Base-by-base conservation (phyloP, 1,140 invertebrate genomes). In the Drosophila mojavensis region DNA sequence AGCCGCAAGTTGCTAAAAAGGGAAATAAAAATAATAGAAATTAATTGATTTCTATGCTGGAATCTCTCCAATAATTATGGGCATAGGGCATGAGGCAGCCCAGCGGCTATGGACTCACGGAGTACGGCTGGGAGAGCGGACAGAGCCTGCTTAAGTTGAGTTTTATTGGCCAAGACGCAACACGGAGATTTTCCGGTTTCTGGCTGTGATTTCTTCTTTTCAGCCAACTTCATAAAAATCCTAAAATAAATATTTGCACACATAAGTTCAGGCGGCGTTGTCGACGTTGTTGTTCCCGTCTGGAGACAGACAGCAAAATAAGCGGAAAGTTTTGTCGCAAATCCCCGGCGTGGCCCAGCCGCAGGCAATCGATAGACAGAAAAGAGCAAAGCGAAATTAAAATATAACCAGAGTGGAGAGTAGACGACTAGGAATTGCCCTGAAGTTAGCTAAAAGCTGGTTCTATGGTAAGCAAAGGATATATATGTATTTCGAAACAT, bases 241-340 rank as follows among this genome's bases (percentile, higher is more conserved):
- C 76, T 13, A 88, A 73, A 71, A 83, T 77, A 88, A 86, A 86
- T 86, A 86, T 86, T 89, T 86, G 76, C 66, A 65, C 83, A 86
- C 60, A 75, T 64, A 69, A 75, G 72, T 75, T 69, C 59, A 54
- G 54, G 39, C 51, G 36, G 43, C 76, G 43, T 48, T 74, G 13
- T 55, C 17, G 13, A 13, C 30, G 33, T 51, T 43, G n/a, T 48
- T 64, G 28, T 51, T 54, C 26, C 24, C 48, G 71, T 75, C 66
- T 75, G 54, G 47, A 66, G 71, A 78, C 74, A 79, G 79, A 70
- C 63, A 55, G 73, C 55, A 53, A 68, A 60, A 74, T 79, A 88
- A 83, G 83, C 79, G 54, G 63, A 79, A 81, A 70, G 28, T 86
- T 86, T 55, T 79, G 48, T 77, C 55, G 59, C 79, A 88, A 79